phyloP scores from a whole-genome alignment of 2,113 vertebrate genomes.

The Neodon shergylaensis region DNA sequence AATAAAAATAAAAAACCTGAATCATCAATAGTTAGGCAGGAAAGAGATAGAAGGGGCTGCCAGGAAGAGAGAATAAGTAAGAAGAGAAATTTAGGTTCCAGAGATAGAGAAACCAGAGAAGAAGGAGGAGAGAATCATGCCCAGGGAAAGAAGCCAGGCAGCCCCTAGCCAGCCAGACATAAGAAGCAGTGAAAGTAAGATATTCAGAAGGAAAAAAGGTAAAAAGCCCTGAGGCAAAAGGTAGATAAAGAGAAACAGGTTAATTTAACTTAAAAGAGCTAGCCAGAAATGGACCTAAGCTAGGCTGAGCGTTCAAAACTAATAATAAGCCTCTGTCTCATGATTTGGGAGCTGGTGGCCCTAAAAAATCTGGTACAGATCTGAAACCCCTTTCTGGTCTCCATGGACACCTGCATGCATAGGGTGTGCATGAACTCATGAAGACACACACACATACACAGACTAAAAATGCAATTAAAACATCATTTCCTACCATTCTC shows the following conservation, averaged over 20 bases:
- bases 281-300: not conserved
- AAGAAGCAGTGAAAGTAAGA: not conserved
- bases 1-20: too few species aligned
- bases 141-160: not conserved
- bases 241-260: not conserved
- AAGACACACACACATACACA: not conserved
- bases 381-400: not conserved
- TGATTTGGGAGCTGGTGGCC: not conserved
- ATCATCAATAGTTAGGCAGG: too few species aligned
- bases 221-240: not conserved
- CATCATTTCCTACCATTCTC: slow-evolving; percentile 5
- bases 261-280: not conserved
- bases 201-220: too few species aligned
- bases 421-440: not conserved
- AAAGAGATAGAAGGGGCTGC: too few species aligned
- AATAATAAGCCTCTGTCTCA: not conserved
- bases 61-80: too few species aligned
- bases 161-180: too few species aligned
- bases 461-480: not conserved
- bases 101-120: not conserved
- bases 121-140: not conserved
- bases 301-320: not conserved
- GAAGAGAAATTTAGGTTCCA: not conserved
- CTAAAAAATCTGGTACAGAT: not conserved
- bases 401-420: not conserved